These are phyloP conservation scores for Exaiptasia diaphana DNA, from an alignment of 64 coral and sea anemone genomes.

Conservation along the genomic window DNA sequence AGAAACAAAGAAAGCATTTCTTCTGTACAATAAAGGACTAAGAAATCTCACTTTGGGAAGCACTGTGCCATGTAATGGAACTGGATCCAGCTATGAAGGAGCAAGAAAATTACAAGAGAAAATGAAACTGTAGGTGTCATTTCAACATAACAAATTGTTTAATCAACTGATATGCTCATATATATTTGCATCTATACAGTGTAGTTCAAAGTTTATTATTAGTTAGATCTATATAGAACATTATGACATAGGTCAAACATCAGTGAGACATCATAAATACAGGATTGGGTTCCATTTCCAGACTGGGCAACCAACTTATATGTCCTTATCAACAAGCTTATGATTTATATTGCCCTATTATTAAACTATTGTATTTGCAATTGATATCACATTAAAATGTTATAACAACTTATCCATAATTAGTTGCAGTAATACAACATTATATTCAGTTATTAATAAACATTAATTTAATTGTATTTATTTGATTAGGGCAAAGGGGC, in stretches of 20 bases:
- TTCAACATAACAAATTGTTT: background rate
- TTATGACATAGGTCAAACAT: background rate
- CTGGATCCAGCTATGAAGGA: conserved; percentile 29
- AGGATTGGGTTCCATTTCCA: background rate
- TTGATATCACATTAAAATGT: background rate
- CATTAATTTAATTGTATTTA: background rate
- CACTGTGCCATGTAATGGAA: conserved; percentile 41
- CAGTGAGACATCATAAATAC: background rate
- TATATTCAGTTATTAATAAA: background rate
- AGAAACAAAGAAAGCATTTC: conserved; percentile 53
- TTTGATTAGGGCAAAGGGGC: conserved; percentile 46
- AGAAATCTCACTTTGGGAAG: conserved; percentile 57
- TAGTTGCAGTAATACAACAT: too few species aligned
- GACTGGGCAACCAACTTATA: background rate
- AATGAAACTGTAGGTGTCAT: conserved; percentile 69
- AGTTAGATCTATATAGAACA: background rate
- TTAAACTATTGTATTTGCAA: background rate
- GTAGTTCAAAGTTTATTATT: background rate
- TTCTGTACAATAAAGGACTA: conserved; percentile 77
- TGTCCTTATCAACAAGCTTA: background rate
- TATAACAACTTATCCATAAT: background rate
- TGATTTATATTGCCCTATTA: background rate
- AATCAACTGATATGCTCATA: background rate
- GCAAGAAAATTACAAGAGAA: conserved; percentile 73
- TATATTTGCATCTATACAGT: background rate